Conservation (phyloP, 2,888 invertebrate genomes). For the Heliconius aoede region DNA sequence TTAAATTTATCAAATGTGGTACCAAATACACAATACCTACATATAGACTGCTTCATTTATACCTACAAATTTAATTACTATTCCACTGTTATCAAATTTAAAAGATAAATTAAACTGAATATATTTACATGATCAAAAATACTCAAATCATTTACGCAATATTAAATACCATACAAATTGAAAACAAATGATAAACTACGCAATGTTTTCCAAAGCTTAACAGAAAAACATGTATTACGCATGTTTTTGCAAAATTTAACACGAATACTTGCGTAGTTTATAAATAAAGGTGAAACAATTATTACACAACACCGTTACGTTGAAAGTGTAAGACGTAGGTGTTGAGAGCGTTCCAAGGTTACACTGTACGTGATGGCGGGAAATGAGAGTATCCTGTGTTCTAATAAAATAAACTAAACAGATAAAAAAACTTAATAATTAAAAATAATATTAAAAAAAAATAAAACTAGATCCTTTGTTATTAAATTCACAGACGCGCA, state of each 20-base stretch:
- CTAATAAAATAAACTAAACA: conserved; percentile 23
- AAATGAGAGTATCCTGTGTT: conserved; percentile 56
- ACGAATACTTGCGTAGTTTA: conserved; percentile 60
- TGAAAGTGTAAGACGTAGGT: conserved; percentile 72
- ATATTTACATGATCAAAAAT: too few species aligned
- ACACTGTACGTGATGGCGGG: conserved; percentile 65
- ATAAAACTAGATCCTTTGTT: conserved; percentile 55
- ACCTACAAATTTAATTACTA: background rate
- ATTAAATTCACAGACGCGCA: conserved; percentile 56
- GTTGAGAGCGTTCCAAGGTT: conserved; percentile 71
- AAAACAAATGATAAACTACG: conserved; percentile 8
- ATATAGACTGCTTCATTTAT: too few species aligned
- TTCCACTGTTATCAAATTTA: too few species aligned
- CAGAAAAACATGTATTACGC: conserved; percentile 36
- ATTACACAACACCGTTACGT: conserved; percentile 66
- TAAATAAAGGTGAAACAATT: conserved; percentile 62
- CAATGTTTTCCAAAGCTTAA: conserved; percentile 32
- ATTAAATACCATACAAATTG: background rate
- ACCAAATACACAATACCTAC: background rate
- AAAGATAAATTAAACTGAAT: background rate
- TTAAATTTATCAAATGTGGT: too few species aligned
- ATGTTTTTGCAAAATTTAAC: conserved; percentile 46
- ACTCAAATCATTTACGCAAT: background rate
- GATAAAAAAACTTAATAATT: conserved; percentile 34
- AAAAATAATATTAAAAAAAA: too few species aligned